These are phyloP conservation scores for Pristionchus mayeri DNA, from an alignment of 2,888 invertebrate genomes.

Conservation along the genomic window DNA sequence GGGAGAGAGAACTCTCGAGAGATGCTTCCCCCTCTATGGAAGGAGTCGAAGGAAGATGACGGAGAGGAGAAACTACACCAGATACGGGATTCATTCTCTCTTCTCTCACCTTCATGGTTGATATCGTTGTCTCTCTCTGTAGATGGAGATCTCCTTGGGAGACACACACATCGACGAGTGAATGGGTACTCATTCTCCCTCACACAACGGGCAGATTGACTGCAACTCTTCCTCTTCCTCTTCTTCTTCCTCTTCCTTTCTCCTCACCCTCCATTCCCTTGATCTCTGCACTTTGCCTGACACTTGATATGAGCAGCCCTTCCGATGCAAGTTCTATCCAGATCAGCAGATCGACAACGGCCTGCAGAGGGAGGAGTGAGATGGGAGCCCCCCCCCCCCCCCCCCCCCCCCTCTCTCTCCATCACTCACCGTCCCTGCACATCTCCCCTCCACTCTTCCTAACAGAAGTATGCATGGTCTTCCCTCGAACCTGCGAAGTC, in stretches of 20 bases:
- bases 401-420: no score
- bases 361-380: no score
- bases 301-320: slow-evolving; percentile 37
- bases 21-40: background rate
- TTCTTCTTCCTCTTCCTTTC: no score
- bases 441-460: background rate
- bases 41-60: slow-evolving; percentile 12
- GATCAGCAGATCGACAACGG: background rate
- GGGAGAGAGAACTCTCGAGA: background rate
- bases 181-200: slow-evolving; percentile 61
- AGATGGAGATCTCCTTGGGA: slow-evolving; percentile 53
- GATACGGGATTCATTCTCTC: no score
- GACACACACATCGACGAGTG: slow-evolving; percentile 62
- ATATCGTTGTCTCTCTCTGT: background rate
- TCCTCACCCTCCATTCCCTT: slow-evolving; percentile 28
- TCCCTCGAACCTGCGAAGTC: background rate
- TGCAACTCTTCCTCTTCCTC: slow-evolving; percentile 46
- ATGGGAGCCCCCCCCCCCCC: no score
- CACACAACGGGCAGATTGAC: slow-evolving; percentile 58
- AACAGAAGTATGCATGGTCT: background rate
- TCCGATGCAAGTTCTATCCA: slow-evolving; percentile 42
- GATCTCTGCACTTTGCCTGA: slow-evolving; percentile 42
- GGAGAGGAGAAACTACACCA: background rate
- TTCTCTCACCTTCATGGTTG: background rate
- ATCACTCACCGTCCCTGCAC: no score